These are phyloP conservation scores for Anguilla pacifica DNA, from an alignment of 2,797 vertebrate species.

Conservation along the genomic window DNA sequence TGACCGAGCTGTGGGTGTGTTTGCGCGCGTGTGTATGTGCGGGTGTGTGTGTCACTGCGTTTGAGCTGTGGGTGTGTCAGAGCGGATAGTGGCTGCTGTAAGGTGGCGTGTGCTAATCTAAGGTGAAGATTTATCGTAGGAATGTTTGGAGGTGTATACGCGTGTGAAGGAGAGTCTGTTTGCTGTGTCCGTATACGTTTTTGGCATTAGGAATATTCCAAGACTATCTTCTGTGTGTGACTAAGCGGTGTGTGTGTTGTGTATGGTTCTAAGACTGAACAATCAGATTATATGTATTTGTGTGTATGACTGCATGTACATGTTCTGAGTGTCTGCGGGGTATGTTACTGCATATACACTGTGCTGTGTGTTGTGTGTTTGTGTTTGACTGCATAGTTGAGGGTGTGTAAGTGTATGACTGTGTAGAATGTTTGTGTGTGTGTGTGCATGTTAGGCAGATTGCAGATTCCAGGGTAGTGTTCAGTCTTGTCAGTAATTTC, in stretches of 20 bases:
- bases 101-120: neutral
- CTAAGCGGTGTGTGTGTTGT: neutral
- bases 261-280: too few relatives aligned
- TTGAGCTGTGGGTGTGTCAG: neutral
- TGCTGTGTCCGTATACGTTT: neutral
- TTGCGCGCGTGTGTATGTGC: neutral
- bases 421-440: neutral
- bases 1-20: neutral
- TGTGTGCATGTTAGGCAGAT: slow-evolving; percentile 16
- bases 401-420: neutral
- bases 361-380: neutral
- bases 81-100: neutral
- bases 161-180: neutral
- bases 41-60: neutral
- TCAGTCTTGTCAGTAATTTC: slow-evolving; percentile 76
- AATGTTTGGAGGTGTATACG: neutral
- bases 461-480: slow-evolving; percentile 74
- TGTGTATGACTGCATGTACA: neutral
- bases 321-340: too few relatives aligned
- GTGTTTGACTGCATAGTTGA: neutral
- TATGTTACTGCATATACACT: too few relatives aligned
- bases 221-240: neutral
- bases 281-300: too few relatives aligned
- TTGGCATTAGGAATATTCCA: too few relatives aligned
- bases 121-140: neutral